Percentiles rank a stretch among this genome's conserved stretches.
Conservation (phyloP, 2,113 vertebrate genomes). For the Saguinus imperator region DNA sequence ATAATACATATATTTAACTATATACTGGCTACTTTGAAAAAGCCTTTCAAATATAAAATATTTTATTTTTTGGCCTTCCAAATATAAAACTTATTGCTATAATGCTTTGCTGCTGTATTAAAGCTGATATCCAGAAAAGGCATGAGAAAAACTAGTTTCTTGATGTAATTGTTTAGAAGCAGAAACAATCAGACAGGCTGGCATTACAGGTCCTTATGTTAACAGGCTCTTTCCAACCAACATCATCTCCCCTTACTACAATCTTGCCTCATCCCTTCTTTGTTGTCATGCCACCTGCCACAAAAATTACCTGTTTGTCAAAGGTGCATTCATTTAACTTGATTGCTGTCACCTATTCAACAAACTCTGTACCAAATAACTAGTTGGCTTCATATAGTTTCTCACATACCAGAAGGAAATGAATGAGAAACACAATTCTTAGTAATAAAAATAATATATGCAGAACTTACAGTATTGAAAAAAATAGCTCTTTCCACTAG, state of each 20-base stretch:
- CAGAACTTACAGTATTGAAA: not conserved
- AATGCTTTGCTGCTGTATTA: not conserved
- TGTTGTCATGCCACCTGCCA: not conserved
- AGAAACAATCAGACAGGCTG: rapidly evolving
- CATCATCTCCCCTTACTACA: not conserved
- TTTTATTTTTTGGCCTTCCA: not conserved
- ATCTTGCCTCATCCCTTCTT: too few relatives aligned
- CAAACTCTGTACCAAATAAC: not conserved
- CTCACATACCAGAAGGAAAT: not conserved
- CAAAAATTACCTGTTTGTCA: not conserved
- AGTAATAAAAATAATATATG: not conserved
- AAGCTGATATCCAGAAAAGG: not conserved
- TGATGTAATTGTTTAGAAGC: not conserved
- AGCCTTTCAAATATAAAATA: not conserved
- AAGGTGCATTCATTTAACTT: not conserved
- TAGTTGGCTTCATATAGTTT: not conserved
- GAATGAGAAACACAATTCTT: not conserved
- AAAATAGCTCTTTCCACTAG: not conserved
- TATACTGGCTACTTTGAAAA: not conserved
- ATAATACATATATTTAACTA: too few relatives aligned
- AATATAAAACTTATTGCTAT: not conserved
- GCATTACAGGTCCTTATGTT: rapidly evolving
- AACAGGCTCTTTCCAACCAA: not conserved
- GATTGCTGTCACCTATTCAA: not conserved
- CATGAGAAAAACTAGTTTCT: too few relatives aligned